phyloP scores from a whole-genome alignment of 2,113 vertebrate species.

The Semnopithecus entellus region DNA sequence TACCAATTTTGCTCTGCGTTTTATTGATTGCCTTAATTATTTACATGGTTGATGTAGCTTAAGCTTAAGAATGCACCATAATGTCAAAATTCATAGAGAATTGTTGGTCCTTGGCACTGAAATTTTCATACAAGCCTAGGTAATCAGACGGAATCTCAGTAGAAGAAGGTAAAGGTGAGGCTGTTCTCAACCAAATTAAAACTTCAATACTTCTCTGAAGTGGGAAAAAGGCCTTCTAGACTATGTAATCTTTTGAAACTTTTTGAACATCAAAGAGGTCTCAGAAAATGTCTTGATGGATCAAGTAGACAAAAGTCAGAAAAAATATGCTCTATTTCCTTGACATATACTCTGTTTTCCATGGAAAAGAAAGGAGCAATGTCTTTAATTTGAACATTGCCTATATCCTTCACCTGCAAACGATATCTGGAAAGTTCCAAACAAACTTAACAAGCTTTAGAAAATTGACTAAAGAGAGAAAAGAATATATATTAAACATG shows the following conservation, averaged over 20 bases:
- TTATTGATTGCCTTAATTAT: neutral
- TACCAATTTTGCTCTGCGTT: neutral
- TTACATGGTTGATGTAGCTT: neutral
- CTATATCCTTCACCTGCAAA: neutral
- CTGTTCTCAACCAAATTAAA: neutral
- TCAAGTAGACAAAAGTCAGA: neutral
- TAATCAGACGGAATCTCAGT: neutral
- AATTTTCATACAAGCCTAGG: neutral
- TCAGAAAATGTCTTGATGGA: neutral
- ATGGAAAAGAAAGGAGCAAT: neutral
- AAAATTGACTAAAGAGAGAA: neutral
- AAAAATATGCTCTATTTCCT: neutral
- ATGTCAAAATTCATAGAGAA: neutral
- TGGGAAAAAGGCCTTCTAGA: neutral
- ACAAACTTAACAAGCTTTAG: neutral
- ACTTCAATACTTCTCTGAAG: neutral
- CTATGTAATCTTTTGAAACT: neutral
- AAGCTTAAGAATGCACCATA: neutral
- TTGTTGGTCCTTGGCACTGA: neutral
- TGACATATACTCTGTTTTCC: neutral
- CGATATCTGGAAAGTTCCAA: neutral
- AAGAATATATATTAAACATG: neutral
- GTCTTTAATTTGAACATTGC: neutral
- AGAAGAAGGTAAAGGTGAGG: neutral
- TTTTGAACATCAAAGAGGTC: neutral